A percentile compares a stretch with the other conserved stretches of the same genome.
Conservation (phyloP, 2,113 vertebrate genomes). For the Ibidorhyncha struthersii region DNA sequence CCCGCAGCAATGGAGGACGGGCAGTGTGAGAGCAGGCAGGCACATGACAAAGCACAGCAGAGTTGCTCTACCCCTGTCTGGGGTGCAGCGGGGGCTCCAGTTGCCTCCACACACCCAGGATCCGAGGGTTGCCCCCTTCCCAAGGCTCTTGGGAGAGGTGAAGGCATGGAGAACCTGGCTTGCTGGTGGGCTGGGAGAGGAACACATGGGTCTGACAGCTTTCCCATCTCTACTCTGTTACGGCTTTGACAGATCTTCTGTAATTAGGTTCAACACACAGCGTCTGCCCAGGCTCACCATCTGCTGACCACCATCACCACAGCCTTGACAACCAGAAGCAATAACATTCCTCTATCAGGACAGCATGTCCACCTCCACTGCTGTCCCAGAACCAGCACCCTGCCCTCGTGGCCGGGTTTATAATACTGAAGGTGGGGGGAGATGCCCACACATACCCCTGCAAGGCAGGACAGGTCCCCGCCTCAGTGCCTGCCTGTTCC, state of each 20-base stretch:
- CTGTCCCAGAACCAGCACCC: background rate
- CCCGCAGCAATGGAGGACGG: rapidly evolving
- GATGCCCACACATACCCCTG: background rate
- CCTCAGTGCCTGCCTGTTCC: rapidly evolving
- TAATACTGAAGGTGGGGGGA: too few relatives aligned
- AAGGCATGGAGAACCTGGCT: background rate
- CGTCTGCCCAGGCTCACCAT: rapidly evolving
- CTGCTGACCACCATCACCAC: background rate
- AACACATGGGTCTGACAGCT: rapidly evolving
- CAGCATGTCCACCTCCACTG: rapidly evolving
- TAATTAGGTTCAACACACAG: background rate
- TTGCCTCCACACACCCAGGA: background rate
- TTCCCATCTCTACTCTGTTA: rapidly evolving
- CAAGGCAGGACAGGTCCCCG: background rate
- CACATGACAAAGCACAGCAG: background rate
- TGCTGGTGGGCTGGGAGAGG: rapidly evolving
- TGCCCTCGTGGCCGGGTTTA: rapidly evolving
- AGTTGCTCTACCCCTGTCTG: rapidly evolving
- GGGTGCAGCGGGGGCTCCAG: rapidly evolving
- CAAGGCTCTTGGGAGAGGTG: too few relatives aligned
- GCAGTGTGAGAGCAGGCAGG: background rate
- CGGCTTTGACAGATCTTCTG: background rate
- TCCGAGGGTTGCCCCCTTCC: rapidly evolving
- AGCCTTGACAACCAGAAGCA: rapidly evolving
- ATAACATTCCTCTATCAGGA: rapidly evolving